Percentiles rank a stretch among this genome's conserved stretches.
Evolutionary conservation across 2,113 vertebrate genomes (phyloP).

Genomic region (Vireo altiloquus): DNA sequence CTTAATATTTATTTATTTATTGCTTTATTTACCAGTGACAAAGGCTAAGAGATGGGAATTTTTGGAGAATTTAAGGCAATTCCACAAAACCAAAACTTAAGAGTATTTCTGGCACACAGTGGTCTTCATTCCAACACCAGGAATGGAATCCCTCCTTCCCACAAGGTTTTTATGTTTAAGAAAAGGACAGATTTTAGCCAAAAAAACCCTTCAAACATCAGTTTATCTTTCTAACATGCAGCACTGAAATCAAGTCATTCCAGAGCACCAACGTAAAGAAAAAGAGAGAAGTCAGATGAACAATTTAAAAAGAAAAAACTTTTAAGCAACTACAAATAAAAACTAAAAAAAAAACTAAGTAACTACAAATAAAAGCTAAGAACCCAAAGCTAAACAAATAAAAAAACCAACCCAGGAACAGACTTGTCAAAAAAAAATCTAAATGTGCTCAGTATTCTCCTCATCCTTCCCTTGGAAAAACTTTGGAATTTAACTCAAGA

Average conservation of each 20-base stretch:
- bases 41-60: neutral
- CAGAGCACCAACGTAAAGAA: neutral
- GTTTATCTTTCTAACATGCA: neutral
- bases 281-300: neutral
- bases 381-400: neutral
- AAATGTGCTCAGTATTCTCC: neutral
- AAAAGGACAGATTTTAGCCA: neutral
- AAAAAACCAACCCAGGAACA: neutral
- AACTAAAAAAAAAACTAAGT: neutral
- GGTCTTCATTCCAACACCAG: neutral
- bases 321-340: neutral
- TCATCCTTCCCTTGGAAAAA: neutral
- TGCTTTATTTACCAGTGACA: neutral
- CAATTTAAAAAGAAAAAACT: neutral
- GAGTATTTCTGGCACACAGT: neutral
- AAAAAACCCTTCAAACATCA: neutral
- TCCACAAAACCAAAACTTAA: neutral
- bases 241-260: neutral
- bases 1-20: neutral
- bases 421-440: neutral
- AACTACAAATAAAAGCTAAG: neutral
- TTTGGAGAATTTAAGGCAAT: conserved; percentile 33
- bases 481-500: neutral
- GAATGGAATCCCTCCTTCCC: neutral
- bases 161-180: neutral